Conservation (phyloP, 2,113 vertebrate species). For the Helogale parvula region DNA sequence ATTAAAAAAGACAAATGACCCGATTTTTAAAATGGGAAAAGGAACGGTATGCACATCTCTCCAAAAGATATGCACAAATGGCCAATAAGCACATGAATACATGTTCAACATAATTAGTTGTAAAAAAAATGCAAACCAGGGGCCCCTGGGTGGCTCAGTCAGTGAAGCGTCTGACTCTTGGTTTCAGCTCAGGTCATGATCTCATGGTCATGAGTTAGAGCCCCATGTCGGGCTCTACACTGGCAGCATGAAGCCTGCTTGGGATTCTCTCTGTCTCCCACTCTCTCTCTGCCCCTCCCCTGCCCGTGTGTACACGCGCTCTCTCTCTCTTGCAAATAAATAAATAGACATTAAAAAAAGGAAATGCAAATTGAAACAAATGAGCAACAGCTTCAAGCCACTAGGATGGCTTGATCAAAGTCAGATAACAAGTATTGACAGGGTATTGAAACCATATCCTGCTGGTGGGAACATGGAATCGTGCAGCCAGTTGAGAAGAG, state of each 20-base stretch:
- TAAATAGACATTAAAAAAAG: too few relatives aligned
- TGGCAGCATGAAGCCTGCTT: too few relatives aligned
- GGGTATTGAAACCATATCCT: background rate
- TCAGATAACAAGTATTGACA: background rate
- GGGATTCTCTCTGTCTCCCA: too few relatives aligned
- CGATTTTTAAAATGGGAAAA: background rate
- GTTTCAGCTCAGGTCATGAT: too few relatives aligned
- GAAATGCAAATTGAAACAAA: slow-evolving; percentile 13
- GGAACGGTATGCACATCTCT: background rate
- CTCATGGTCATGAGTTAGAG: too few relatives aligned
- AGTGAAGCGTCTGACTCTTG: too few relatives aligned
- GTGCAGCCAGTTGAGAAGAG: background rate
- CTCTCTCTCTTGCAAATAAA: too few relatives aligned
- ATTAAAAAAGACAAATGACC: background rate
- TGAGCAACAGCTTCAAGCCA: background rate
- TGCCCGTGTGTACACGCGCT: too few relatives aligned
- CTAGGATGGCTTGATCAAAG: background rate
- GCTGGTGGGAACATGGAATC: background rate
- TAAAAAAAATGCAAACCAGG: slow-evolving; percentile 8
- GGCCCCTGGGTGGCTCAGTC: too few relatives aligned
- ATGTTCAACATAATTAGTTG: background rate
- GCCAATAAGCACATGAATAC: background rate
- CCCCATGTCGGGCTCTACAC: too few relatives aligned
- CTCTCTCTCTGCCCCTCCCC: too few relatives aligned
- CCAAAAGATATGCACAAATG: background rate